Conservation (phyloP, 1,140 invertebrate species). For the Zaprionus camerounensis region DNA sequence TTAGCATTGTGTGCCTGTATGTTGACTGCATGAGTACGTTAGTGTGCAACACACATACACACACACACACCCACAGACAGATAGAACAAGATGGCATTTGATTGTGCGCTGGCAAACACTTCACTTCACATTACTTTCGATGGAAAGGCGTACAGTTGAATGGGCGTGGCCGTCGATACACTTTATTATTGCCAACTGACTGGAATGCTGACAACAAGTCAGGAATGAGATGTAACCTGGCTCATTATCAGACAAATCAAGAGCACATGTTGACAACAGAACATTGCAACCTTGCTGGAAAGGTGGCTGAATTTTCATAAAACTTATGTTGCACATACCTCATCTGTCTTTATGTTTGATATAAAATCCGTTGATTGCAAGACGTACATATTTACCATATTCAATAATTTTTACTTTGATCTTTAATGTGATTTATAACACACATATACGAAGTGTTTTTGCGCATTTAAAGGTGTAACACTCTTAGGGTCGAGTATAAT, state of each 20-base stretch:
- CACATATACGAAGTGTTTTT: too few species aligned
- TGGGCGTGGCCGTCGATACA: conserved; percentile 63
- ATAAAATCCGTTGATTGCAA: too few species aligned
- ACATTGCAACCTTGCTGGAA: conserved; percentile 1
- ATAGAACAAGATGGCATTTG: conserved; percentile 37
- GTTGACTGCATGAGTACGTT: conserved; percentile 6
- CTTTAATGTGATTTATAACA: too few species aligned
- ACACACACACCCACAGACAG: conserved; percentile 42
- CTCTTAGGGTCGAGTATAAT: conserved; percentile 25
- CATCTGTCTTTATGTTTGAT: too few species aligned
- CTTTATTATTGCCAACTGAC: conserved; percentile 69
- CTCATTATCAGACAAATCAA: conserved; percentile 38
- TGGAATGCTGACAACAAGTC: conserved; percentile 45
- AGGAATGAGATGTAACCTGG: conserved; percentile 12
- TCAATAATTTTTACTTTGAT: background rate
- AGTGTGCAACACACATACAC: conserved; percentile 1
- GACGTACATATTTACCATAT: background rate
- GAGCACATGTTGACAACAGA: conserved; percentile 6
- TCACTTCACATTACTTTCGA: conserved; percentile 64
- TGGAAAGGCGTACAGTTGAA: conserved; percentile 18
- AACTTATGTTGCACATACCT: too few species aligned
- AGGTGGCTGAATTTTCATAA: background rate
- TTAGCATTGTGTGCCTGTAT: conserved; percentile 35
- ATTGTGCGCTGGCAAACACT: conserved; percentile 70
- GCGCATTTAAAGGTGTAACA: conserved; percentile 33